Percentiles rank a stretch among this genome's conserved stretches.
phyloP scores from a whole-genome alignment of 1,140 invertebrate genomes.

The Lasioglossum baleicum region DNA sequence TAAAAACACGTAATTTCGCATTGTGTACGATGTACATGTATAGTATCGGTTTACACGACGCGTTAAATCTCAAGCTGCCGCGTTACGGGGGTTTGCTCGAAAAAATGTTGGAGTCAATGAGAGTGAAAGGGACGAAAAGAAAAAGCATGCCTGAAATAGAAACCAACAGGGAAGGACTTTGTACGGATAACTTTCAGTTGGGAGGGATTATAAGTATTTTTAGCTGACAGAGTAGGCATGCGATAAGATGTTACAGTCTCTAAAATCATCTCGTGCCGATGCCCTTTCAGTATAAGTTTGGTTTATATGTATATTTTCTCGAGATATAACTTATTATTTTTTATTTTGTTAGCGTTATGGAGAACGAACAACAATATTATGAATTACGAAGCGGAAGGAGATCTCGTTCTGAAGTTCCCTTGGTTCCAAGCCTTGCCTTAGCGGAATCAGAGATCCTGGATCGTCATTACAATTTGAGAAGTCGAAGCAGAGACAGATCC shows the following conservation, averaged over 20 bases:
- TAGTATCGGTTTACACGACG: background rate
- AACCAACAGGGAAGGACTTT: constrained; percentile 24
- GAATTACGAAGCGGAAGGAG: constrained; percentile 75
- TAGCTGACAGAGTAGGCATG: constrained; percentile 19
- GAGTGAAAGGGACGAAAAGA: background rate
- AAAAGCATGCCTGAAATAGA: constrained; percentile 29
- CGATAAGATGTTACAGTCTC: background rate
- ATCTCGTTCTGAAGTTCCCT: constrained; percentile 76
- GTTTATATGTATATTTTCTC: background rate
- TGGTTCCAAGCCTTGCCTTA: constrained; percentile 57
- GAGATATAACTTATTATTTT: background rate
- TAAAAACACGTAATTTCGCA: background rate
- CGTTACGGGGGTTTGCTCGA: background rate
- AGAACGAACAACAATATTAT: constrained; percentile 72
- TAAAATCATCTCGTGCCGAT: background rate
- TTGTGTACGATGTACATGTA: background rate
- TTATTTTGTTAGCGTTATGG: constrained; percentile 66
- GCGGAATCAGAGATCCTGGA: constrained; percentile 65
- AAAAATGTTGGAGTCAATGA: background rate
- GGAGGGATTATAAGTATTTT: constrained; percentile 49
- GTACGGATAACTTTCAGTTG: constrained; percentile 35
- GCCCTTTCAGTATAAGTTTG: background rate
- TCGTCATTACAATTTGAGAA: constrained; percentile 73
- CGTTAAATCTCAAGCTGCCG: background rate
- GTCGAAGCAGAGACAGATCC: constrained; percentile 72